Evolutionary conservation across 1,140 invertebrate genomes (phyloP), one percentile per base, ranked within the genome.

Genomic region (Trichonephila inaurata): DNA sequence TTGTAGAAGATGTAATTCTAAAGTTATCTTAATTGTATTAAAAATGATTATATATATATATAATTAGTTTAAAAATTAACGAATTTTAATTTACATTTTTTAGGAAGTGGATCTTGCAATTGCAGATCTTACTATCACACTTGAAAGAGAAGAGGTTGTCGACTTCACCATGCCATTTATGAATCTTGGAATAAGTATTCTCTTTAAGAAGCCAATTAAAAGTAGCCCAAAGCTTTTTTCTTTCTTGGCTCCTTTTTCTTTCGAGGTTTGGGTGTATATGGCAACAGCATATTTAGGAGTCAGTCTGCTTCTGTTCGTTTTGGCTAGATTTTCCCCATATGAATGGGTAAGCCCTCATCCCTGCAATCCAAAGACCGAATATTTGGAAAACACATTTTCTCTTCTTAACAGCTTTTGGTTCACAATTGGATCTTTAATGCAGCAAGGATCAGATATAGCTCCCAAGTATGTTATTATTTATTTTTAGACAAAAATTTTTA

Each of bases 341-440:
- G 97, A 98, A 95, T 98, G 97, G 97, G 97, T 97, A 95, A 97
- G 97, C 95, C 97, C 97, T 0, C 97, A 98, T 95, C 97, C 97
- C 0, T 98, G 97, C 95, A 97, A 97, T 93, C 96, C 96, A 16
- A 96, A 97, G 72, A 95, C 95, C 18, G 96, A 96, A 89, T 95
- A 96, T 3, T 96, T 98, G 95, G 96, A 96, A 94, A 96, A 96
- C 95, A 97, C 97, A 95, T 98, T 98, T 95, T 98, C 97, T 66
- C 96, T 98, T 93, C 96, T 97, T 95, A 98, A 98, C 96, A 97
- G 97, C 96, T 98, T 98, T 96, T 98, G 98, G 98, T 98, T 98
- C 96, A 98, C 98, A 19, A 97, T 99, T 94, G 98, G 98, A 87
- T 98, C 98, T 19, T 97, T 99, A 94, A 99, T 99, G 98, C 98